Base-by-base conservation (phyloP, 2,797 vertebrate species). In the Phalanger gymnotis region DNA sequence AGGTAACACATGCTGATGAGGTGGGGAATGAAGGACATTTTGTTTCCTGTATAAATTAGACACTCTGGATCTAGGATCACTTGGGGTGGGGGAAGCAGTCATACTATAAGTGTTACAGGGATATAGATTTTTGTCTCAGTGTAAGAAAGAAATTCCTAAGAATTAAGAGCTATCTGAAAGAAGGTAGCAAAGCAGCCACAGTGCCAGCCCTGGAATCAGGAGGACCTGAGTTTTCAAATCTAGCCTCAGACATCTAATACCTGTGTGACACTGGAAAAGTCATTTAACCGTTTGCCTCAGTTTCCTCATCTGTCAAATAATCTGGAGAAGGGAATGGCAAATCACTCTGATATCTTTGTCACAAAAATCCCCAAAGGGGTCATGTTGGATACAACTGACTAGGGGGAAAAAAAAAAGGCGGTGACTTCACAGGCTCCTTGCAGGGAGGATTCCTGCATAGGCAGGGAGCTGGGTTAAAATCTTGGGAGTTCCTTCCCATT, bases 11-110 rank as follows among this genome's bases (percentile, higher is more conserved):
- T 51, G 22, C 40, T 87, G 40, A 5, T 87, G 40, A 81, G 2
- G 40, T 0, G 0, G 58, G 4, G 0, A 0, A n/a, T 11, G 12
- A 16, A 27, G 0, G 0, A 25, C 3, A 19, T 87, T 87, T 87
- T 87, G 73, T 10, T 27, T 73, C 5, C 22, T 1, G 0, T 51
- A 10, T 87, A 27, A 51, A 87, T 51, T 10, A 87, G 25, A 87
- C 0, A 87, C 51, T 87, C 73, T 51, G 73, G 25, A 40, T 27
- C 40, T 87, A 47, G 40, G 73, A 51, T 87, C 73, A 28, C 40
- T 87, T 4, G 7, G 9, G 73, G 40, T 47, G 9, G 22, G 73
- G 40, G 66, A 47, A 81, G n/a, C 19, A 40, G 66, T 40, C n/a
- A 81, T 7, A 81, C 11, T 40, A 5, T 28, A 28, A 57, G 27